phyloP scores from a whole-genome alignment of 2,113 vertebrate genomes.

The Strix aluco region DNA sequence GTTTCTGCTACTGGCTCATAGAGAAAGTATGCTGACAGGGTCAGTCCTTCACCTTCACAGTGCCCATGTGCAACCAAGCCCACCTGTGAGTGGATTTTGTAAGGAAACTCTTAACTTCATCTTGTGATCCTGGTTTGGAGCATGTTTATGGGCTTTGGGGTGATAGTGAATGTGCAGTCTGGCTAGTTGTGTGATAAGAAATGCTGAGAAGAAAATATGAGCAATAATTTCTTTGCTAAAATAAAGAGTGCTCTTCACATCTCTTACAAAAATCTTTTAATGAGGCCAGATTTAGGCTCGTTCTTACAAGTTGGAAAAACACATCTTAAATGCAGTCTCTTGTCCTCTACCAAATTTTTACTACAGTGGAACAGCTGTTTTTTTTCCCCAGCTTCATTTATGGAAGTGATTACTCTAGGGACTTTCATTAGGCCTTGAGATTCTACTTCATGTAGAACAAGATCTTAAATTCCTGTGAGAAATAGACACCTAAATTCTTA shows the following conservation, averaged over 20 bases:
- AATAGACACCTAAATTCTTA: not conserved
- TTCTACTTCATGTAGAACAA: not conserved
- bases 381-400: not conserved
- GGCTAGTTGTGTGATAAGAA: not conserved
- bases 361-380: not conserved
- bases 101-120: not conserved
- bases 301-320: not conserved
- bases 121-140: not conserved
- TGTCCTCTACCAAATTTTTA: not conserved
- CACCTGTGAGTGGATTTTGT: not conserved
- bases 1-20: not conserved
- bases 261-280: not conserved
- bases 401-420: not conserved
- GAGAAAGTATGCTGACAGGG: not conserved
- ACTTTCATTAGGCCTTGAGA: not conserved
- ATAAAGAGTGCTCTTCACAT: not conserved
- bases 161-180: not conserved
- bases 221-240: not conserved
- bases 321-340: not conserved
- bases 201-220: not conserved
- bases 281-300: not conserved
- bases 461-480: not conserved
- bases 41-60: not conserved
- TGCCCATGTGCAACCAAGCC: not conserved
- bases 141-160: rapidly evolving